phyloP scores from a whole-genome alignment of 2,113 vertebrate species.

The Ploceus nigricollis region DNA sequence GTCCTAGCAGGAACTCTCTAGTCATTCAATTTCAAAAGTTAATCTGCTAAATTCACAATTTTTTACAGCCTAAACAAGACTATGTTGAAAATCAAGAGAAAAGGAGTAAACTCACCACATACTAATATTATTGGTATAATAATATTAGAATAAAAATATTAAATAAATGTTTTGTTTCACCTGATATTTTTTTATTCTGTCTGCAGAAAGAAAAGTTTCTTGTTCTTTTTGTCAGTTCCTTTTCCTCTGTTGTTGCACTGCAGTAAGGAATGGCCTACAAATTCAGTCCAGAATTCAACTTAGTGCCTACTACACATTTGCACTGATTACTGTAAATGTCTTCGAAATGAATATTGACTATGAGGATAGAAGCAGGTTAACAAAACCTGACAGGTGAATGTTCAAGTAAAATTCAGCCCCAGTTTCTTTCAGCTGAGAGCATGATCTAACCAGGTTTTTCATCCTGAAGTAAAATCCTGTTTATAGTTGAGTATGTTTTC shows the following conservation, averaged over 20 bases:
- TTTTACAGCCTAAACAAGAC: background rate
- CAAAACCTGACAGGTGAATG: background rate
- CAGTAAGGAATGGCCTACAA: background rate
- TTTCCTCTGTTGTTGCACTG: background rate
- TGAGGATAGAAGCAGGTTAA: background rate
- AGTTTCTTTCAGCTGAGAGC: background rate
- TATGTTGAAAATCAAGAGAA: background rate
- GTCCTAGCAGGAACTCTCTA: background rate
- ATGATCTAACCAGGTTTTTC: background rate
- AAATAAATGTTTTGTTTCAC: background rate
- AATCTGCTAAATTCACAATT: background rate
- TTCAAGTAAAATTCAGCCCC: background rate
- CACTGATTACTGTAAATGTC: background rate
- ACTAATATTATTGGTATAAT: background rate
- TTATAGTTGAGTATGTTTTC: background rate
- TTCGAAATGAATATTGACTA: background rate
- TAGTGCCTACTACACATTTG: background rate
- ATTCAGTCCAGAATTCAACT: background rate
- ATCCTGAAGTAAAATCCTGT: background rate
- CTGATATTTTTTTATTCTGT: background rate
- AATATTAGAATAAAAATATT: background rate
- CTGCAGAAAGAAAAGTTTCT: background rate
- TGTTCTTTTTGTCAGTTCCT: background rate
- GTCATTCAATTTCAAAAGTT: background rate
- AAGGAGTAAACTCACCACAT: background rate